phyloP scores from a whole-genome alignment of 2,888 invertebrate genomes.

The Rhingia campestris region DNA sequence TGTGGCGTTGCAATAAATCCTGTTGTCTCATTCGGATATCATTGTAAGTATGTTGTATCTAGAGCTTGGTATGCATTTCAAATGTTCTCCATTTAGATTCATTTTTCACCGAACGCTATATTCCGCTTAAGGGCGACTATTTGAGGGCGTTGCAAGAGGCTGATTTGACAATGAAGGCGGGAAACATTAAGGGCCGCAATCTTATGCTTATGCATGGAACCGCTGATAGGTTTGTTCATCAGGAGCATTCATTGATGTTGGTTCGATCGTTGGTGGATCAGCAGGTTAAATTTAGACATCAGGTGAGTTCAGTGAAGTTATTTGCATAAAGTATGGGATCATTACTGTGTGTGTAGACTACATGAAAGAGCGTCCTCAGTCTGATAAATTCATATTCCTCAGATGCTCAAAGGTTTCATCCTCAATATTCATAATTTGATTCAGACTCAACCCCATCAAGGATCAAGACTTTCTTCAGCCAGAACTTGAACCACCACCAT shows the following conservation, averaged over 20 bases:
- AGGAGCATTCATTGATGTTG: constrained; percentile 93
- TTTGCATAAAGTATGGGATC: not conserved
- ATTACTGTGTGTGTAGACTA: not conserved
- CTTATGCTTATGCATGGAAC: constrained; percentile 91
- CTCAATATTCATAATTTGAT: too few relatives aligned
- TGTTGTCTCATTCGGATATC: constrained; percentile 91
- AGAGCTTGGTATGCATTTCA: not conserved
- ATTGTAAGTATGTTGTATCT: constrained; percentile 84
- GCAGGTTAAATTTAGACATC: constrained; percentile 91
- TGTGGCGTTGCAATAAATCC: constrained; percentile 95
- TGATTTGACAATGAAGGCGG: constrained; percentile 91
- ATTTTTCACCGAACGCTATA: constrained; percentile 94
- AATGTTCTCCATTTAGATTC: constrained; percentile 86
- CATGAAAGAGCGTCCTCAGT: too few relatives aligned
- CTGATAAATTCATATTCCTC: too few relatives aligned
- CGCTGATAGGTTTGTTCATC: constrained; percentile 92
- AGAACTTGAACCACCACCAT: too few relatives aligned
- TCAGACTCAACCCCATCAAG: too few relatives aligned
- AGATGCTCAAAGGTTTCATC: too few relatives aligned
- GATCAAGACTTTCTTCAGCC: too few relatives aligned
- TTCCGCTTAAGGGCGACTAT: constrained; percentile 90
- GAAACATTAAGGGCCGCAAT: constrained; percentile 87
- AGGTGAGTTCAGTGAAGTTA: constrained; percentile 84
- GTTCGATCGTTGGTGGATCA: constrained; percentile 92
- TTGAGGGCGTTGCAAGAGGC: constrained; percentile 88